A percentile compares a stretch with the other conserved stretches of the same genome.
Conservation (phyloP, 2,797 vertebrate species). For the Gambelia wislizenii region DNA sequence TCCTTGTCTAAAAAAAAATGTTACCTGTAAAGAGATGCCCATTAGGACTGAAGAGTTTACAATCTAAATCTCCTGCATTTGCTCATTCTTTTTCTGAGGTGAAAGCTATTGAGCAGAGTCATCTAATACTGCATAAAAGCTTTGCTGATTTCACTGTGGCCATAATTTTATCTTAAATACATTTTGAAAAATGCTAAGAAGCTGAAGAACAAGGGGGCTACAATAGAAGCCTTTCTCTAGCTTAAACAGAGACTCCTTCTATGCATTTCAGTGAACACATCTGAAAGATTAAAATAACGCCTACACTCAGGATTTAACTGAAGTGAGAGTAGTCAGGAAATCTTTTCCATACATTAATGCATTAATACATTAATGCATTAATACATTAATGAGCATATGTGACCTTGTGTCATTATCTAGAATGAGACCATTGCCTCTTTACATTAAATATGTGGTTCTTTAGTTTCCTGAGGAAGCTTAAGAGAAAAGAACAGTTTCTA, state of each 20-base stretch:
- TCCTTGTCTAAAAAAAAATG: background rate
- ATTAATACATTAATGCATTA: background rate
- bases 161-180: background rate
- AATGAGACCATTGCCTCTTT: background rate
- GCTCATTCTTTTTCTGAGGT: background rate
- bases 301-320: background rate
- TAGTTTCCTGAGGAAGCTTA: background rate
- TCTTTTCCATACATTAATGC: constrained; percentile 3
- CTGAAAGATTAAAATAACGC: constrained; percentile 56
- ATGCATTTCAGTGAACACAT: background rate
- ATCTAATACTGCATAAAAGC: background rate
- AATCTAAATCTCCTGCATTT: background rate
- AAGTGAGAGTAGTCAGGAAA: constrained; percentile 36
- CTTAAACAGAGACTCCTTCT: background rate
- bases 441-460: background rate
- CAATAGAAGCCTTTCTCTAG: background rate
- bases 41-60: background rate
- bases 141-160: background rate
- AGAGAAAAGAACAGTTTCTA: background rate
- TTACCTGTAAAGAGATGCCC: background rate
- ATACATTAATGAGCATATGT: background rate
- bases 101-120: background rate
- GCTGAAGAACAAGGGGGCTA: background rate
- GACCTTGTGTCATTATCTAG: no score
- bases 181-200: background rate